Evolutionary conservation across 2,113 vertebrate genomes (phyloP).

Genomic region (Polypterus bichir): DNA sequence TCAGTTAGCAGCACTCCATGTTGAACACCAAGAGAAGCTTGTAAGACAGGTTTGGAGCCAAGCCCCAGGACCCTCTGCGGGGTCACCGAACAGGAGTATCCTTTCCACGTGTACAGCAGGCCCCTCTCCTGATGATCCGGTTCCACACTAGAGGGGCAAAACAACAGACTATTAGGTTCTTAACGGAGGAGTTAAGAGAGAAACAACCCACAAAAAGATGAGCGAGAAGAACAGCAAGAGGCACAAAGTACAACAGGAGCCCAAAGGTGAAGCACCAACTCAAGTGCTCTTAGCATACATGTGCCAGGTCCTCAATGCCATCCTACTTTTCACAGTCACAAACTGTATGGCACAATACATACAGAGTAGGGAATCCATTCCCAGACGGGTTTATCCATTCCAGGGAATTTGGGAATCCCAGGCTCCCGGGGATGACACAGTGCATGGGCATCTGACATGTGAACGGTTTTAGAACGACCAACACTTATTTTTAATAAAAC

Average conservation of each 20-base stretch:
- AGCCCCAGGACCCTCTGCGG: slow-evolving; percentile 68
- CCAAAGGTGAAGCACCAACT: slow-evolving; percentile 10
- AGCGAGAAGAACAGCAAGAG: neutral
- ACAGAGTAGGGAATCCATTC: too few species aligned
- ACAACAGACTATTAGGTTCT: slow-evolving; percentile 31
- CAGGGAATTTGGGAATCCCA: too few species aligned
- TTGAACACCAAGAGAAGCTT: slow-evolving; percentile 67
- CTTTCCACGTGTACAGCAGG: slow-evolving; percentile 74
- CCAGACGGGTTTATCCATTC: too few species aligned
- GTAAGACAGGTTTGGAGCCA: slow-evolving; percentile 67
- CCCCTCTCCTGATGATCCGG: slow-evolving; percentile 68
- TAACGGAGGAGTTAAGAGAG: slow-evolving; percentile 18
- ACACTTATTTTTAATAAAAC: too few species aligned
- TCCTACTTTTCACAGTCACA: too few species aligned
- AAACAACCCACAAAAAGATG: slow-evolving; percentile 23
- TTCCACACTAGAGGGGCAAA: slow-evolving; percentile 53
- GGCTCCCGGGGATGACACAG: too few species aligned
- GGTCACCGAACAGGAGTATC: slow-evolving; percentile 63
- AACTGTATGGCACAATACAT: too few species aligned
- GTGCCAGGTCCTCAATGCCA: too few species aligned
- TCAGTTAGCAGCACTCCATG: slow-evolving; percentile 81
- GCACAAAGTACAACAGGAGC: slow-evolving; percentile 2
- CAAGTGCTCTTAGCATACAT: too few species aligned
- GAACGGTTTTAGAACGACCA: too few species aligned
- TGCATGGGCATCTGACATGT: too few species aligned